Conservation (phyloP, 2,113 vertebrate species). For the Enhydra lutris region DNA sequence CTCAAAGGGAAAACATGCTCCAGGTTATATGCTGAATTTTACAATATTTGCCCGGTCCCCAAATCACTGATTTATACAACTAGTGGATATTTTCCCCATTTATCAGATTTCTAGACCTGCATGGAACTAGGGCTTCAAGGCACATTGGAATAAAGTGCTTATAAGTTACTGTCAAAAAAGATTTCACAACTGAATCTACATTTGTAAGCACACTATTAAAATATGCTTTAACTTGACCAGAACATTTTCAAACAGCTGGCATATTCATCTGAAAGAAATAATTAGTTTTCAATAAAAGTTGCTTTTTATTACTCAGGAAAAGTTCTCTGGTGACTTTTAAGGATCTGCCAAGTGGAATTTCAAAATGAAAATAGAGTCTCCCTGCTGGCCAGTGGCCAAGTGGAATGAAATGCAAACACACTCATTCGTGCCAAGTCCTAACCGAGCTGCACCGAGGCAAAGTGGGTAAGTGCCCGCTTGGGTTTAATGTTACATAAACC, state of each 20-base stretch:
- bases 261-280: slow-evolving; percentile 82
- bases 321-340: slow-evolving; percentile 86
- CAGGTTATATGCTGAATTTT: neutral
- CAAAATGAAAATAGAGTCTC: slow-evolving; percentile 84
- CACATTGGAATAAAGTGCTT: slow-evolving; percentile 33
- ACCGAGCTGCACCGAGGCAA: slow-evolving; percentile 75
- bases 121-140: neutral
- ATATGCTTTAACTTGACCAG: slow-evolving; percentile 78
- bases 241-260: slow-evolving; percentile 83
- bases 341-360: slow-evolving; percentile 85
- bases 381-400: slow-evolving; percentile 80
- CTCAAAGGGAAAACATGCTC: neutral
- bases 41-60: neutral
- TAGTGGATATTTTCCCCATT: neutral
- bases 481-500: slow-evolving; percentile 81
- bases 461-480: slow-evolving; percentile 81
- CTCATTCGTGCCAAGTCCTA: slow-evolving; percentile 80
- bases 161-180: slow-evolving; percentile 50
- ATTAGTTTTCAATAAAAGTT: slow-evolving; percentile 86
- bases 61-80: neutral
- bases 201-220: slow-evolving; percentile 81
- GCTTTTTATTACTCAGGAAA: slow-evolving; percentile 84
- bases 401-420: slow-evolving; percentile 82
- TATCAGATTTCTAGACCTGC: slow-evolving; percentile 29
- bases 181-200: slow-evolving; percentile 75